These are phyloP conservation scores for Pachymerium ferrugineum DNA, from an alignment of 2,888 invertebrate genomes.

Conservation along the genomic window DNA sequence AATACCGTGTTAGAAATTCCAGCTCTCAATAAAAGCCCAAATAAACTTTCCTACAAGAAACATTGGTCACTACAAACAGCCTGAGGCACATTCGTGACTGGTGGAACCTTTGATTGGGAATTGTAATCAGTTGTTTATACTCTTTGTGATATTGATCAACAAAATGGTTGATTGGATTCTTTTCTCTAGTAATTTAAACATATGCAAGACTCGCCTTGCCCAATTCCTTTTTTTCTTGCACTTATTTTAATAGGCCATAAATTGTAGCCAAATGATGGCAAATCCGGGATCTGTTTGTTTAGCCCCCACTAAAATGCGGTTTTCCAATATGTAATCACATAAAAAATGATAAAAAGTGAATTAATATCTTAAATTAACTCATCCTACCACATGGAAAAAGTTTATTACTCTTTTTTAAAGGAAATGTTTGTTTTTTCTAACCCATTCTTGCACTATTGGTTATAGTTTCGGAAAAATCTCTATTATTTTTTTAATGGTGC, in stretches of 20 bases:
- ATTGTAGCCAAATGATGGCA: conserved; percentile 9
- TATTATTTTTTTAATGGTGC: no score
- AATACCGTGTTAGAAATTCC: no score
- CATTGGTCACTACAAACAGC: neutral
- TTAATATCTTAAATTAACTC: no score
- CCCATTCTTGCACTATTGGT: no score
- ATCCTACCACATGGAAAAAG: no score
- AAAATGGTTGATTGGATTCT: conserved; percentile 16
- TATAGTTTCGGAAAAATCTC: no score
- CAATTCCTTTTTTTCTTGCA: neutral
- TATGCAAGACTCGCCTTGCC: conserved; percentile 8
- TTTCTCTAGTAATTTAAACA: conserved; percentile 18
- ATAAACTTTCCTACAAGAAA: neutral
- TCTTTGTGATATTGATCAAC: conserved; percentile 11
- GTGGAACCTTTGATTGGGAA: conserved; percentile 23
- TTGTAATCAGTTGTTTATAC: conserved; percentile 23
- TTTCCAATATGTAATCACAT: no score
- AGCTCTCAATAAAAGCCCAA: neutral
- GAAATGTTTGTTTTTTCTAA: no score
- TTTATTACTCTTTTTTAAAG: no score
- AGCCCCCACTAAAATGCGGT: neutral
- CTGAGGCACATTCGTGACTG: neutral
- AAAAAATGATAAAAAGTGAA: no score
- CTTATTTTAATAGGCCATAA: conserved; percentile 20
- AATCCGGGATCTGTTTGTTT: conserved; percentile 27